Evolutionary conservation across 2,797 vertebrate genomes (phyloP).

Genomic region (Myiotriccus ornatus): DNA sequence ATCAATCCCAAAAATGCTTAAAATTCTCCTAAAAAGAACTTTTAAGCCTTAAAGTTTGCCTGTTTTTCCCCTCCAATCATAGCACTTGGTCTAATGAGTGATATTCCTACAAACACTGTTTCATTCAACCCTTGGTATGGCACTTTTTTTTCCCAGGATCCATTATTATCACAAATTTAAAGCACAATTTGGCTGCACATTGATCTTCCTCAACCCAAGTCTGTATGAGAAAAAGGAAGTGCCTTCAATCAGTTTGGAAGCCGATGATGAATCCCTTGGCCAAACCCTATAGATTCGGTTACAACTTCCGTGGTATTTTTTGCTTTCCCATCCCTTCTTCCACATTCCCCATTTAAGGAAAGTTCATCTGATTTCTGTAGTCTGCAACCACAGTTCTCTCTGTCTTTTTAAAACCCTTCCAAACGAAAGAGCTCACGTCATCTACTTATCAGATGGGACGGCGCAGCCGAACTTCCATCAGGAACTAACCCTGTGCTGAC

Average conservation of each 20-base stretch:
- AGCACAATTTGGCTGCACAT: fast-evolving
- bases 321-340: not conserved
- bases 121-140: fast-evolving
- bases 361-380: not conserved
- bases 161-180: not conserved
- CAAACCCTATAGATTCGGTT: not conserved
- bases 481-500: fast-evolving
- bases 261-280: not conserved
- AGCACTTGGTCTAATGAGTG: not conserved
- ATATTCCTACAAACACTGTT: not conserved
- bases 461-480: not conserved
- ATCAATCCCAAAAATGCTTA: not conserved
- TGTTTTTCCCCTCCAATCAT: not conserved
- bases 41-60: not conserved
- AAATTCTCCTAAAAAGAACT: not conserved
- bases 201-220: fast-evolving
- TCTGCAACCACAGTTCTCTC: not conserved
- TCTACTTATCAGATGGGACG: not conserved
- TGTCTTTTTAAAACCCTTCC: not conserved
- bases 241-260: not conserved
- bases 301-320: not conserved
- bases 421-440: not conserved
- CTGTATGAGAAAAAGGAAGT: not conserved
- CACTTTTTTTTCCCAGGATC: not conserved
- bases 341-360: not conserved